Base-by-base conservation (phyloP, 2,888 invertebrate genomes). In the Macrosoma leucophasiata region DNA sequence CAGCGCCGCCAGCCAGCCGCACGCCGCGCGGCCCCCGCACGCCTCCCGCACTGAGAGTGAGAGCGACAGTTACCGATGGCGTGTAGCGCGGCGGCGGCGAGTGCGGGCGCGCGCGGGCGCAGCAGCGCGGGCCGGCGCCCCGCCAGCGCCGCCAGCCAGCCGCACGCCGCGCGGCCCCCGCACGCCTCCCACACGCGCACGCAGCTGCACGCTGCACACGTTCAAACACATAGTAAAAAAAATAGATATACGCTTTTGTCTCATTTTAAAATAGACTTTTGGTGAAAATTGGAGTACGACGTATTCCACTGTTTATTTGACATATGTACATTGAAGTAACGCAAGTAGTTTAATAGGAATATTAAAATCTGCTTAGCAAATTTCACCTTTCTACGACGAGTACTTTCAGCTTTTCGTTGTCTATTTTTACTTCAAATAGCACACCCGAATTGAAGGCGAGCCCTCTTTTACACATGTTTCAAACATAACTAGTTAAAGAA, bases 21-120 rank as follows among this genome's bases (percentile, higher is more conserved):
- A 76, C 39, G 78, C 73, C 38, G 71, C 60, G 39, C 77, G 72
- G 51, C 74, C 66, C 39, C 70, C 71, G 19, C 59, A 52, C 47
- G 59, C 66, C 57, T 75, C 79, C 72, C 82, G 77, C 54, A 73
- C n/a, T n/a, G n/a, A n/a, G n/a, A n/a, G n/a, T n/a, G n/a, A n/a
- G n/a, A n/a, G n/a, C n/a, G n/a, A n/a, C n/a, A n/a, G n/a, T n/a
- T 43, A 75, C 78, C 79, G 39, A 81, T 79, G 38, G 85, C 85
- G n/a, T 69, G 65, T 14, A 86, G 52, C 50, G 78, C 74, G 33
- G 72, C 62, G 13, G 72, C 70, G 7, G 79, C 50, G 49, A 75
- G 63, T 20, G 55, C 52, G 38, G 62, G 65, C 42, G 71, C 74
- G 26, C 57, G 68, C 41, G 24, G 19, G 21, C 19, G 30, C 22